Percentiles rank a stretch among this genome's conserved stretches.
Conservation (phyloP, 1,140 invertebrate genomes). For the Bombus difficillimus region DNA sequence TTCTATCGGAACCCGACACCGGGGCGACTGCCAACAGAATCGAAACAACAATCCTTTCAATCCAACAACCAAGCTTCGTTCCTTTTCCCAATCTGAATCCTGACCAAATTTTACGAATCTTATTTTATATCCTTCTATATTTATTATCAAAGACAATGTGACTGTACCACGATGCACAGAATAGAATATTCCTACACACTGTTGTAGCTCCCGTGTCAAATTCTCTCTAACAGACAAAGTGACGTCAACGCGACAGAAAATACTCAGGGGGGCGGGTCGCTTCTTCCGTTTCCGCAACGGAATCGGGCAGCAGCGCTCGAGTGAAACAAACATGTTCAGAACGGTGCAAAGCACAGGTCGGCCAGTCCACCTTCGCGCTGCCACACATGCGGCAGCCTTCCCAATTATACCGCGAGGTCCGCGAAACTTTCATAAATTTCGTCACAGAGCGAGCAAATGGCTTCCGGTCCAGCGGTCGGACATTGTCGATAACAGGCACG, state of each 20-base stretch:
- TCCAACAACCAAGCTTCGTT: neutral
- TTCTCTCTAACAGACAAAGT: neutral
- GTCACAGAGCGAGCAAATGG: conserved; percentile 76
- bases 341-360: neutral
- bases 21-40: conserved; percentile 47
- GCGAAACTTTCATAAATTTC: conserved; percentile 80
- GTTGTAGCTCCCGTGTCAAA: neutral
- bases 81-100: neutral
- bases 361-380: conserved; percentile 51
- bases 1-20: conserved; percentile 43
- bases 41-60: conserved; percentile 18
- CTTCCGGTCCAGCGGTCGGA: conserved; percentile 80
- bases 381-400: conserved; percentile 38
- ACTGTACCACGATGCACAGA: neutral
- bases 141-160: neutral
- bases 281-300: conserved; percentile 23
- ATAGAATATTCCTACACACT: neutral
- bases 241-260: neutral
- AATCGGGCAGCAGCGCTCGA: conserved; percentile 12
- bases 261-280: neutral
- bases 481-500: conserved; percentile 81
- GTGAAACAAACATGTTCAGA: conserved; percentile 14
- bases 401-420: conserved; percentile 65
- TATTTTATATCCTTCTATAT: neutral
- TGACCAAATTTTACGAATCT: neutral